Conservation (phyloP, 2,113 vertebrate species). For the Scytalopus superciliaris region DNA sequence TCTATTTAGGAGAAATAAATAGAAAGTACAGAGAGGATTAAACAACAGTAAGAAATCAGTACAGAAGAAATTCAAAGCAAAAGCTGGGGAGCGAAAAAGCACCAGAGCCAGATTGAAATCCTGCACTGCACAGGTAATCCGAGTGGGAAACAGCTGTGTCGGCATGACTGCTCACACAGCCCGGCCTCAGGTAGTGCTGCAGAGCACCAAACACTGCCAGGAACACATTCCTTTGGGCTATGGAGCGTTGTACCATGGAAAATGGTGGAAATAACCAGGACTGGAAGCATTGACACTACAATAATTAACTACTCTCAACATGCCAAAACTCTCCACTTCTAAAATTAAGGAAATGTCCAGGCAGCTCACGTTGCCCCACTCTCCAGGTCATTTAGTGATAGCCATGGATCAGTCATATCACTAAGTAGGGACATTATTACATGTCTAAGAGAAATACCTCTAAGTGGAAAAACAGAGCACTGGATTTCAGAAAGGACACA, state of each 20-base stretch:
- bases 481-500: background rate
- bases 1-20: background rate
- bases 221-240: fast-evolving
- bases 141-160: background rate
- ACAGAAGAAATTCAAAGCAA: background rate
- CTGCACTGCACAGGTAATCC: background rate
- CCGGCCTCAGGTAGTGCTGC: background rate
- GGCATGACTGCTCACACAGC: background rate
- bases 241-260: background rate
- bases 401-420: background rate
- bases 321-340: background rate
- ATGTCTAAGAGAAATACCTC: background rate
- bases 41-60: background rate
- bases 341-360: background rate
- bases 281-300: background rate
- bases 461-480: background rate
- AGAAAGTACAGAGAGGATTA: background rate
- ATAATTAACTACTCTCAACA: background rate
- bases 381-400: background rate
- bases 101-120: background rate
- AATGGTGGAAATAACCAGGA: background rate
- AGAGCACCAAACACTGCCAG: background rate
- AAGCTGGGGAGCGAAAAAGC: background rate
- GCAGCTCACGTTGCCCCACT: background rate
- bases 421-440: background rate